Conservation (phyloP, 23 tunicate species). For the Trididemnum clinides region DNA sequence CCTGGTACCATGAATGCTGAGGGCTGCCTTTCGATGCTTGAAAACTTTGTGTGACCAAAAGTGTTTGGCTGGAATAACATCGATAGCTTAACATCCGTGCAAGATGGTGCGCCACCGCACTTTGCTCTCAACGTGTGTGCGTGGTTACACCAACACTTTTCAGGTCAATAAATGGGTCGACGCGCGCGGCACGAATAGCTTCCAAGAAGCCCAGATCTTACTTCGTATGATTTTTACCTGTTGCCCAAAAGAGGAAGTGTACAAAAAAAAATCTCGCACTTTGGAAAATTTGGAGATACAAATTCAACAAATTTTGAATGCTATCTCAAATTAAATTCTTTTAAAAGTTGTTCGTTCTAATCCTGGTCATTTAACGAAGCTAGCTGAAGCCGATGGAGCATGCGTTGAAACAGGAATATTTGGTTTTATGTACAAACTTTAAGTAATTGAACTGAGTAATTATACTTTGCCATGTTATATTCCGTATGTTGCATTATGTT, state of each 20-base stretch:
- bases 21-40: neutral
- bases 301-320: neutral
- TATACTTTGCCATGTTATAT: neutral
- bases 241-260: neutral
- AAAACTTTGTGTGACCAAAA: neutral
- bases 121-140: neutral
- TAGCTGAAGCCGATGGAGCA: neutral
- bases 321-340: neutral
- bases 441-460: neutral
- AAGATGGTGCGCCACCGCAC: neutral
- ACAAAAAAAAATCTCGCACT: neutral
- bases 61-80: neutral
- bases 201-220: neutral
- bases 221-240: neutral
- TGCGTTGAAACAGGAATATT: neutral
- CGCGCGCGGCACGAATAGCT: neutral
- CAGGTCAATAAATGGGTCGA: neutral
- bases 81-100: neutral
- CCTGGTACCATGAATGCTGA: neutral
- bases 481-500: neutral
- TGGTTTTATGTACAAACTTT: neutral
- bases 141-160: neutral
- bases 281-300: neutral
- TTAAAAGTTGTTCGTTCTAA: constrained; percentile 5
- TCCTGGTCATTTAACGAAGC: constrained; percentile 1